Evolutionary conservation across 2,888 invertebrate species (phyloP).

Genomic region (Monopis laevigella): DNA sequence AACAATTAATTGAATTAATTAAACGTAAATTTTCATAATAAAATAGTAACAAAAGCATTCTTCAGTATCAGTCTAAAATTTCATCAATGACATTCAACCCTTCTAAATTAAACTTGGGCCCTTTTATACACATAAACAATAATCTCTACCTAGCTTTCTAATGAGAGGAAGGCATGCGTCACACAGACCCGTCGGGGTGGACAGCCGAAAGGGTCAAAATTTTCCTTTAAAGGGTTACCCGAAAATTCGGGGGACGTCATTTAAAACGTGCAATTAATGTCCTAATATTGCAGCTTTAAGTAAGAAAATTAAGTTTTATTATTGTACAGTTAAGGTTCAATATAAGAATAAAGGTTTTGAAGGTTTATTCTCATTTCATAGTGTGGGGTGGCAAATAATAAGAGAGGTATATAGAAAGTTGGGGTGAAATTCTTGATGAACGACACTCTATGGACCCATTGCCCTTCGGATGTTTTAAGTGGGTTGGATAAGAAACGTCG

Average conservation of each 20-base stretch:
- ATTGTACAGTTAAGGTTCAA: slow-evolving; percentile 20
- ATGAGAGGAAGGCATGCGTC: slow-evolving; percentile 48
- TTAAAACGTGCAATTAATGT: slow-evolving; percentile 57
- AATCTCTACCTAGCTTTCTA: slow-evolving; percentile 32
- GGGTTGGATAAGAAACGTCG: slow-evolving; percentile 64
- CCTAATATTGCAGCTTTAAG: slow-evolving; percentile 49
- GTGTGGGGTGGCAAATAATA: slow-evolving; percentile 60
- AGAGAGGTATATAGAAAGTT: slow-evolving; percentile 62
- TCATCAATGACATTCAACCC: slow-evolving; percentile 15
- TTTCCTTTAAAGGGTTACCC: slow-evolving; percentile 60
- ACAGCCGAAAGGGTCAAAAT: slow-evolving; percentile 54
- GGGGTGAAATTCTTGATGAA: slow-evolving; percentile 58
- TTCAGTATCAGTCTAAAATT: slow-evolving; percentile 3
- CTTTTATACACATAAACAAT: slow-evolving; percentile 39
- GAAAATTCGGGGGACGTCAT: slow-evolving; percentile 42
- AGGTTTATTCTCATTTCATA: slow-evolving; percentile 61
- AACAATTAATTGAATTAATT: too few relatives aligned
- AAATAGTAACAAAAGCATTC: slow-evolving; percentile 5
- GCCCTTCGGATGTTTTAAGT: slow-evolving; percentile 65
- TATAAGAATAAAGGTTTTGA: slow-evolving; percentile 20
- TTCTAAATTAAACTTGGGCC: slow-evolving; percentile 36
- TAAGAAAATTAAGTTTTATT: slow-evolving; percentile 26
- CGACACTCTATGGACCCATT: slow-evolving; percentile 65
- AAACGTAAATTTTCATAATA: too few relatives aligned
- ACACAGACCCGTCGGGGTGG: slow-evolving; percentile 49